Percentiles rank a stretch among this genome's conserved stretches.
These are phyloP conservation scores for Criorhina ranunculi DNA, from an alignment of 2,888 invertebrate species.

Conservation along the genomic window DNA sequence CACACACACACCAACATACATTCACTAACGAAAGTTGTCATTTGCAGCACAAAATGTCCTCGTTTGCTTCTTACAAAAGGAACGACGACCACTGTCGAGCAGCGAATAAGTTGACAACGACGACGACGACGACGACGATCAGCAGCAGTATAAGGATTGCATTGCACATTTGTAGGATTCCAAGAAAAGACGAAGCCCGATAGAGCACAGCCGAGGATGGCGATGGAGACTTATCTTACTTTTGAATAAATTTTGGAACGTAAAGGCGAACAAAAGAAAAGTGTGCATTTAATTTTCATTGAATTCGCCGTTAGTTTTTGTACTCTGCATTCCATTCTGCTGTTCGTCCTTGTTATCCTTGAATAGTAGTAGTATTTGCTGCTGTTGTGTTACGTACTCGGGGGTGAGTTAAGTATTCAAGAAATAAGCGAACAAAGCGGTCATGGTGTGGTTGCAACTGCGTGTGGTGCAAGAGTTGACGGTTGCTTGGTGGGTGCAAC, in stretches of 20 bases:
- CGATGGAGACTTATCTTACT: constrained; percentile 69
- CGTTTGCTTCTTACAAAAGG: constrained; percentile 65
- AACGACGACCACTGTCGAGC: constrained; percentile 41
- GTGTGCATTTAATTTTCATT: constrained; percentile 77
- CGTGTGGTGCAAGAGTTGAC: constrained; percentile 25
- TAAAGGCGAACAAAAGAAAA: constrained; percentile 76
- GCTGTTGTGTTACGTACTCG: constrained; percentile 10
- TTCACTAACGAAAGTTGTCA: constrained; percentile 66
- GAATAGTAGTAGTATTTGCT: constrained; percentile 37
- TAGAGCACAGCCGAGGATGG: neutral
- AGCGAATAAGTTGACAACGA: constrained; percentile 17
- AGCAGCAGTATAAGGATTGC: constrained; percentile 27
- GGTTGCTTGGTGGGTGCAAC: neutral
- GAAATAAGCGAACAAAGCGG: constrained; percentile 69
- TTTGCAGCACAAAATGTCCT: constrained; percentile 74
- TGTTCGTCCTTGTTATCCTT: constrained; percentile 70
- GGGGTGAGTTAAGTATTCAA: constrained; percentile 49
- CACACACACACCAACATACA: constrained; percentile 42
- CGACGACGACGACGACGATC: constrained; percentile 27
- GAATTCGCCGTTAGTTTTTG: constrained; percentile 71
- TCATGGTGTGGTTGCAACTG: constrained; percentile 59
- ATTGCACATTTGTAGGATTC: constrained; percentile 27
- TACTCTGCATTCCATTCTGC: constrained; percentile 28
- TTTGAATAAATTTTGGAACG: constrained; percentile 75
- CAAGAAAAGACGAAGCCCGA: neutral